Base-by-base conservation (phyloP, 37 sponge, comb jelly and placozoan species). In the Agelas oroides region DNA sequence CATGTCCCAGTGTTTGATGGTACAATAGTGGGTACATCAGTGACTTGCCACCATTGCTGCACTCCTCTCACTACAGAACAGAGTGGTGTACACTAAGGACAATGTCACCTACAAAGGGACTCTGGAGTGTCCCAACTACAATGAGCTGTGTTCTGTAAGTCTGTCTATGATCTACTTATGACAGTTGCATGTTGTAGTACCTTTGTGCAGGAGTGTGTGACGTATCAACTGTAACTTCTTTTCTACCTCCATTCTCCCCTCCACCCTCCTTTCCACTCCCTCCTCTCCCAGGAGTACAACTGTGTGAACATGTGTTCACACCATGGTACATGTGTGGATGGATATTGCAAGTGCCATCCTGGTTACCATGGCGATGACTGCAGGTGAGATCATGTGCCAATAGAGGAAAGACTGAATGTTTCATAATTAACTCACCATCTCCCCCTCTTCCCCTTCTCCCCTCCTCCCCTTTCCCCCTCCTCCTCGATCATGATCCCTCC, bases 331-430 rank as follows among this genome's bases (percentile, higher is more conserved):
- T 90, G 90, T 39, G 40, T 52, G 28, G 33, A 74, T 35, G 85
- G 85, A 5, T 11, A 39, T 15, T 90, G 90, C 41, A 31, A 65
- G 65, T 90, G 90, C 54, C 40, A 84, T 36, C 90, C 80, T 67
- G 90, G 90, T 23, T 90, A 84, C 90, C 79, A 70, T 66, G 90
- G 90, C 0, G 70, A 84, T 58, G 90, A 90, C 74, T 90, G 90
- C 86, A 79, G 81, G 88, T 87, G 35, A 36, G 46, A 8, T 12
- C 6, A 8, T 46, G 6, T 46, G 8, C 8, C 46, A 12, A 46
- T 12, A 8, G 46, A 3, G 3, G 3, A 8, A 12, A 8, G 8
- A 46, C 6, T 12, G 46, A 12, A 46, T 3, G 46, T 46, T 46
- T n/a, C n/a, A n/a, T n/a, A n/a, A n/a, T n/a, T n/a, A n/a, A n/a